Percentiles rank a stretch among this genome's conserved stretches.
These are phyloP conservation scores for Xiphophorus maculatus DNA, from an alignment of 2,113 vertebrate genomes.

Conservation along the genomic window DNA sequence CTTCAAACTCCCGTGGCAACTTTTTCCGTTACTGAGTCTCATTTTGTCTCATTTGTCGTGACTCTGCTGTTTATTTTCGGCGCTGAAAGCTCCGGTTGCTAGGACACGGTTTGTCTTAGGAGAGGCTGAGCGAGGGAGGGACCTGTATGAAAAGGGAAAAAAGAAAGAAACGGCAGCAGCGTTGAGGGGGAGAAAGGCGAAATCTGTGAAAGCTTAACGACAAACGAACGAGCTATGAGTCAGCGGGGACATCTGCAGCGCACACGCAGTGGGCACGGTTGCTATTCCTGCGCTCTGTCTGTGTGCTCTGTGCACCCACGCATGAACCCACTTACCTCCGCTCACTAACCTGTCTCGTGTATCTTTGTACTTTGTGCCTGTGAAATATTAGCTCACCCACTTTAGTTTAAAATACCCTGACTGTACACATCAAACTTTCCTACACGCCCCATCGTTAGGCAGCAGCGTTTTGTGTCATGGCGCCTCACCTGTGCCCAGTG, in stretches of 20 bases:
- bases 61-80: conserved; percentile 79
- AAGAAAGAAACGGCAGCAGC: conserved; percentile 50
- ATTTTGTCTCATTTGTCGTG: conserved; percentile 72
- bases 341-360: conserved; percentile 59
- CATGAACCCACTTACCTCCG: conserved; percentile 74
- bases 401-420: conserved; percentile 30
- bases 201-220: conserved; percentile 76
- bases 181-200: conserved; percentile 64
- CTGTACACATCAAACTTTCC: neutral
- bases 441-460: neutral
- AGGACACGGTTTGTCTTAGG: conserved; percentile 75
- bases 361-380: conserved; percentile 34
- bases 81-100: conserved; percentile 80
- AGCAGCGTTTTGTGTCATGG: conserved; percentile 39
- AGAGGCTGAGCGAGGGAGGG: conserved; percentile 60
- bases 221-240: conserved; percentile 75
- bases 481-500: conserved; percentile 42
- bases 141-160: conserved; percentile 44
- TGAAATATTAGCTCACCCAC: conserved; percentile 57
- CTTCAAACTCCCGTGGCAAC: conserved; percentile 44
- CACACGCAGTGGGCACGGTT: conserved; percentile 56
- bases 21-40: conserved; percentile 69
- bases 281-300: conserved; percentile 72
- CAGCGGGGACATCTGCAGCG: conserved; percentile 76
- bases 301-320: conserved; percentile 68